phyloP scores from a whole-genome alignment of 2,113 vertebrate genomes.

The Cyphomyrus plagiostoma region DNA sequence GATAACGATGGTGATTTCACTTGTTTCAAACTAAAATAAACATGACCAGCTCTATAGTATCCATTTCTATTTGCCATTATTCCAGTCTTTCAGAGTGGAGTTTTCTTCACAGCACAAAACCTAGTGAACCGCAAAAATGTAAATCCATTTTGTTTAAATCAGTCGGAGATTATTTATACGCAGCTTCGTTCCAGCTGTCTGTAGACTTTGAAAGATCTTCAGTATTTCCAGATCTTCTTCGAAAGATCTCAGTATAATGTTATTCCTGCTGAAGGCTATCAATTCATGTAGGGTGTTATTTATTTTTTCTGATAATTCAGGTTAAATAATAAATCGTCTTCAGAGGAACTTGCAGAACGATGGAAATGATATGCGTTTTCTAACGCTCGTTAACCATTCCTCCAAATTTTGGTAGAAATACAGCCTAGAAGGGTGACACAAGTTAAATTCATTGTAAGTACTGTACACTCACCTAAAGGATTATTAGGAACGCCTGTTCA shows the following conservation, averaged over 20 bases:
- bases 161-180: background rate
- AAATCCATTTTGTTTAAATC: background rate
- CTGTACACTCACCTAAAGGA: no score
- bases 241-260: background rate
- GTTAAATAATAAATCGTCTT: background rate
- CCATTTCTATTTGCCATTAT: background rate
- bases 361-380: background rate
- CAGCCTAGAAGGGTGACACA: background rate
- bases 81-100: background rate
- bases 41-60: background rate
- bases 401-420: background rate
- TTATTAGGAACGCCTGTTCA: no score
- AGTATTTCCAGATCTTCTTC: background rate
- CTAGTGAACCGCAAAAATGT: background rate
- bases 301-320: background rate
- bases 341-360: background rate
- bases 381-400: background rate
- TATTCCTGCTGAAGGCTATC: background rate
- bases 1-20: background rate
- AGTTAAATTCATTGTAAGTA: background rate
- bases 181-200: background rate
- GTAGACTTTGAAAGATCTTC: background rate
- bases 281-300: background rate
- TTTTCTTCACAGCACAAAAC: background rate
- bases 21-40: background rate